Conservation (phyloP, 2,113 vertebrate species). For the Tragelaphus scriptus region DNA sequence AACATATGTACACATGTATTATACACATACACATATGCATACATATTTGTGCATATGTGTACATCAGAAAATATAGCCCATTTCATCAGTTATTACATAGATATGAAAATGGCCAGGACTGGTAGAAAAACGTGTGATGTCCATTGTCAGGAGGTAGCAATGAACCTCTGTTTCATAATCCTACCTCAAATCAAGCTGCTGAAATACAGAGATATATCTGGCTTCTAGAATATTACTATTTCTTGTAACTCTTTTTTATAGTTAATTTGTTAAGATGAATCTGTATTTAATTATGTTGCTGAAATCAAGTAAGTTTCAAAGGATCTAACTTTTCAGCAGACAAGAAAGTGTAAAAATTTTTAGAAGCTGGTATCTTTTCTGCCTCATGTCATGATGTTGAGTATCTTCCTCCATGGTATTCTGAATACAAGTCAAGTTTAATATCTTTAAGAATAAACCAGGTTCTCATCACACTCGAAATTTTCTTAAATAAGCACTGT, state of each 20-base stretch:
- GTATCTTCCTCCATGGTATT: background rate
- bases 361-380: background rate
- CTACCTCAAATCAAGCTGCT: background rate
- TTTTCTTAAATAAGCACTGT: background rate
- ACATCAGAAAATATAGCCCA: background rate
- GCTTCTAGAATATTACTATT: background rate
- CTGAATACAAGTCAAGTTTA: background rate
- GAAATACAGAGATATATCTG: background rate
- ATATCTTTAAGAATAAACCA: background rate
- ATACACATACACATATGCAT: background rate
- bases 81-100: background rate
- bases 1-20: no score
- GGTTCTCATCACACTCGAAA: background rate
- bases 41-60: background rate
- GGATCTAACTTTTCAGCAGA: background rate
- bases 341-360: background rate
- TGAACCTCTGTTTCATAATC: background rate
- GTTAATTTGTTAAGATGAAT: background rate
- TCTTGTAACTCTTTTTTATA: background rate
- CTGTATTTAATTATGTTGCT: background rate
- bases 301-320: background rate
- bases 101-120: background rate
- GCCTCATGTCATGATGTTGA: background rate
- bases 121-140: background rate
- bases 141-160: background rate